Evolutionary conservation across 2,888 invertebrate genomes (phyloP).

Genomic region (Oscheius sp.): DNA sequence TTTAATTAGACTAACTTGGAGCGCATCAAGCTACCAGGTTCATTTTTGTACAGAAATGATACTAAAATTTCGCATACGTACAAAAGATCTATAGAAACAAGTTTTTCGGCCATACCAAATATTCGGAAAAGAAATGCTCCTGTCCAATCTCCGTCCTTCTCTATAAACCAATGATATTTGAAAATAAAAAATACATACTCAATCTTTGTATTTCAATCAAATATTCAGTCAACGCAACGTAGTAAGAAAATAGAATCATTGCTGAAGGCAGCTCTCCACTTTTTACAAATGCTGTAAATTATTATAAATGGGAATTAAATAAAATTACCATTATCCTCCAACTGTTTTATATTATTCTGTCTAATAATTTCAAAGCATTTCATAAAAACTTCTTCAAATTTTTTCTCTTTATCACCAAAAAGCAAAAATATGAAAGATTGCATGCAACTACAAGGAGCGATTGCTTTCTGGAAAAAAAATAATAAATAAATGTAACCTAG

Average conservation of each 20-base stretch:
- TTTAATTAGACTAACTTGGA: slow-evolving; percentile 5
- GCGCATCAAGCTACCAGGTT: not conserved
- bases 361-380: slow-evolving; percentile 9
- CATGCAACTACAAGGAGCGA: slow-evolving; percentile 16
- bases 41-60: slow-evolving; percentile 3
- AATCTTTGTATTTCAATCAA: slow-evolving; percentile 5
- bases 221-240: slow-evolving; percentile 13
- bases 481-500: too few species aligned
- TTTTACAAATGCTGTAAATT: not conserved
- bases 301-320: not conserved
- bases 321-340: not conserved
- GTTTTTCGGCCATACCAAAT: slow-evolving; percentile 25
- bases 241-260: slow-evolving; percentile 2
- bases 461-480: not conserved
- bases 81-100: slow-evolving; percentile 1
- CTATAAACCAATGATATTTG: not conserved
- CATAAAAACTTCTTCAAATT: slow-evolving; percentile 12
- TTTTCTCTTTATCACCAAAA: slow-evolving; percentile 26
- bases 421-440: slow-evolving; percentile 25
- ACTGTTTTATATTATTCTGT: not conserved
- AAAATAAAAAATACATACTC: not conserved
- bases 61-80: slow-evolving; percentile 12
- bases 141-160: slow-evolving; percentile 5
- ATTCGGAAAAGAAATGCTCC: slow-evolving; percentile 8
- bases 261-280: not conserved